Conservation (phyloP, 2,888 invertebrate genomes). For the Dexiosoma caninum region DNA sequence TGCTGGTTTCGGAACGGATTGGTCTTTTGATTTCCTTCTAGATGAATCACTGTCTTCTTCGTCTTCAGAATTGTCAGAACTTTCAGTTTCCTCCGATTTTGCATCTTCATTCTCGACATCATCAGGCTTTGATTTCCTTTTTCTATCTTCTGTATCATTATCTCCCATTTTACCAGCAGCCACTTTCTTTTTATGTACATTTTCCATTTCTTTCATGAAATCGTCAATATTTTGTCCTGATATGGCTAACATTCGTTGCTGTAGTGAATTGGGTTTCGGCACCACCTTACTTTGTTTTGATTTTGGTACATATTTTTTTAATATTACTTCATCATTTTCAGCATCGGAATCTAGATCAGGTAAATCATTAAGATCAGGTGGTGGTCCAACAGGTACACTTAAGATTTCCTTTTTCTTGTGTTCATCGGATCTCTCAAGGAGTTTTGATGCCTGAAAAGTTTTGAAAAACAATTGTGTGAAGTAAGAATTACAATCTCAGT, state of each 20-base stretch:
- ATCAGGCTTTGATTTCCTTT: constrained; percentile 38
- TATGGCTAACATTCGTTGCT: constrained; percentile 91
- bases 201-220: constrained; percentile 95
- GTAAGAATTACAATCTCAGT: too few relatives aligned
- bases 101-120: constrained; percentile 53
- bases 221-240: constrained; percentile 95
- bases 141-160: constrained; percentile 60
- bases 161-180: constrained; percentile 74
- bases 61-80: constrained; percentile 51
- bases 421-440: constrained; percentile 70
- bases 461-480: neutral
- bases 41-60: constrained; percentile 55
- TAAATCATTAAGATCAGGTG: constrained; percentile 85
- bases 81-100: constrained; percentile 50
- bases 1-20: constrained; percentile 18
- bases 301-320: constrained; percentile 66
- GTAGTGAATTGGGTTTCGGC: constrained; percentile 85
- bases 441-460: constrained; percentile 59
- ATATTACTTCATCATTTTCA: constrained; percentile 74
- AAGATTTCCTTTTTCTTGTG: constrained; percentile 83
- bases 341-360: constrained; percentile 80
- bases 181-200: constrained; percentile 86
- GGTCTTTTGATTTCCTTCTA: constrained; percentile 46
- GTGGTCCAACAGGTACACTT: constrained; percentile 92
- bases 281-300: constrained; percentile 71